Percentiles rank a stretch among this genome's conserved stretches.
phyloP scores from a whole-genome alignment of 2,888 invertebrate genomes.

The Acronicta alni region DNA sequence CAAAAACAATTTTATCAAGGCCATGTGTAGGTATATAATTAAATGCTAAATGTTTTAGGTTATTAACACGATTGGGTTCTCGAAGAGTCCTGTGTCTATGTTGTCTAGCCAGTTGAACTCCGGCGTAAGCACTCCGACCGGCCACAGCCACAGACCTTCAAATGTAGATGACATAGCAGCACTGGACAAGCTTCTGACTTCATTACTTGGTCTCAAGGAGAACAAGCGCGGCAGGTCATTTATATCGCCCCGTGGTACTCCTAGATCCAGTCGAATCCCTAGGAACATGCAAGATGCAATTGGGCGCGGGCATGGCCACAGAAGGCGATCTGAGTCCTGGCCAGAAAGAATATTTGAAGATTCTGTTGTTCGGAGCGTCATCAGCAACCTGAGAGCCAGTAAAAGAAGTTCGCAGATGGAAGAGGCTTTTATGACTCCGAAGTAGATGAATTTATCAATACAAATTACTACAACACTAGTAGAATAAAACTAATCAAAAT shows the following conservation, averaged over 20 bases:
- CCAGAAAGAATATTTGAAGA: slow-evolving; percentile 83
- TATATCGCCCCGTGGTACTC: slow-evolving; percentile 77
- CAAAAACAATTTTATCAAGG: slow-evolving; percentile 8
- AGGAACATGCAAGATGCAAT: slow-evolving; percentile 60
- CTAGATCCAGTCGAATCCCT: slow-evolving; percentile 74
- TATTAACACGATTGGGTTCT: slow-evolving; percentile 76
- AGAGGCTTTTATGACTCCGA: slow-evolving; percentile 82
- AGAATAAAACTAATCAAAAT: not conserved
- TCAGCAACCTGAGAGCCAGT: slow-evolving; percentile 75
- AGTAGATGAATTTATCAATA: slow-evolving; percentile 54
- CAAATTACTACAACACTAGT: not conserved
- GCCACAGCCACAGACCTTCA: slow-evolving; percentile 66
- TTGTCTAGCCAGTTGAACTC: slow-evolving; percentile 74
- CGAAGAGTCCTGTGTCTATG: slow-evolving; percentile 71
- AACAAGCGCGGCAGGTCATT: slow-evolving; percentile 70
- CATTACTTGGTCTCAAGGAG: slow-evolving; percentile 88
- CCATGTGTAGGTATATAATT: not conserved
- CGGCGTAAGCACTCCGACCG: slow-evolving; percentile 70
- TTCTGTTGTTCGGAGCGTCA: slow-evolving; percentile 79
- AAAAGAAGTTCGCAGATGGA: slow-evolving; percentile 75
- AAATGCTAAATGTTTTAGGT: slow-evolving; percentile 64
- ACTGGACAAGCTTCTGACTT: slow-evolving; percentile 90
- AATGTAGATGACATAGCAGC: slow-evolving; percentile 90
- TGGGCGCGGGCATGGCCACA: slow-evolving; percentile 58
- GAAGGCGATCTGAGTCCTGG: slow-evolving; percentile 79